Base-by-base conservation (phyloP, 1,140 invertebrate species). In the Ruditapes philippinarum region DNA sequence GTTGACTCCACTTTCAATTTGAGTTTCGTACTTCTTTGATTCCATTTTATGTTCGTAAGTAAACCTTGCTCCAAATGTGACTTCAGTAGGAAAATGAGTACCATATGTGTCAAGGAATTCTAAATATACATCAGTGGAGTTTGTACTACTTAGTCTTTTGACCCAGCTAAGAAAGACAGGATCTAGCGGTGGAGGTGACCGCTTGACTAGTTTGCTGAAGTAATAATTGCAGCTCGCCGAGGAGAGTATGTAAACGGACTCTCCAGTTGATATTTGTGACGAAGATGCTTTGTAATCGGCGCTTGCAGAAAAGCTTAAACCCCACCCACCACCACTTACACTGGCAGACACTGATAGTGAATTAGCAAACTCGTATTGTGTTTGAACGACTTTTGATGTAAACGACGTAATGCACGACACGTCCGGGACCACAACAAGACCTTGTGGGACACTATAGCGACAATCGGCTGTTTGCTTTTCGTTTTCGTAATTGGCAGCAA, bases 261-360 rank as follows among this genome's bases (percentile, higher is more conserved):
- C 42, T 3, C 38, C 73, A 49, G 36, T 49, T n/a, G 73, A 42
- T 11, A 76, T 49, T 31, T 40, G 12, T 28, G 73, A 76, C 14
- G 73, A 45, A 12, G 25, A 40, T 49, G 42, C 38, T 12, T 85
- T 84, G 40, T 85, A 89, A 33, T 74, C 88, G 7, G 81, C 82
- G 62, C 88, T 89, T 0, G 88, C 88, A n/a, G 88, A 89, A 80
- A 89, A 89, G 0, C 19, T 31, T 5, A 51, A 51, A 33, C 88
- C 88, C 62, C 62, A 83, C n/a, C 88, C 70, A 57, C 88, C 81
- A 14, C 38, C 88, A 70, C 42, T 42, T 45, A 4, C 42, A 45
- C 5, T 45, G 17, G 73, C 73, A 9, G 73, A 25, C 9, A 49
- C 31, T 42, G 42, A 76, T 49, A 76, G 25, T 76, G 38, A 11